These are phyloP conservation scores for Dryococelus australis DNA, from an alignment of 2,888 invertebrate genomes.

Conservation along the genomic window DNA sequence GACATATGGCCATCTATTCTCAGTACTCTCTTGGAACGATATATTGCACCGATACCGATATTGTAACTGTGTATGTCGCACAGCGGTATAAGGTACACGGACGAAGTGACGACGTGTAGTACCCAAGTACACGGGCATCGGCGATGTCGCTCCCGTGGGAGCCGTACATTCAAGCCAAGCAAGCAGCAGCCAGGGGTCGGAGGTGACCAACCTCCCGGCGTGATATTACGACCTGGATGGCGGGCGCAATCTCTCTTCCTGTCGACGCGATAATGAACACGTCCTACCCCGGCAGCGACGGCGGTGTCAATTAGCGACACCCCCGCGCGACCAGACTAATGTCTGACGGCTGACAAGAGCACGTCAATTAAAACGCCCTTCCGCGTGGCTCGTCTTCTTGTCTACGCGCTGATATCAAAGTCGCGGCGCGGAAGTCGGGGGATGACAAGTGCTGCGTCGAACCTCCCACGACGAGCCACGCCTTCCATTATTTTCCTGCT, in stretches of 20 bases:
- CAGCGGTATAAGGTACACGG: too few relatives aligned
- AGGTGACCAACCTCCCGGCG: not conserved
- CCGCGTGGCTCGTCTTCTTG: not conserved
- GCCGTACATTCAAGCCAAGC: not conserved
- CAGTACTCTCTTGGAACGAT: too few relatives aligned
- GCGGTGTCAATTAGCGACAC: not conserved
- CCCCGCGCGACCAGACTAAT: not conserved
- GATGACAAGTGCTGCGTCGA: not conserved
- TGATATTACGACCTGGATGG: not conserved
- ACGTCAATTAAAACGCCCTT: not conserved
- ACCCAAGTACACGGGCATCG: too few relatives aligned
- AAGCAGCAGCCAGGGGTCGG: too few relatives aligned
- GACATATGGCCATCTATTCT: too few relatives aligned
- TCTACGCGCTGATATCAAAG: not conserved
- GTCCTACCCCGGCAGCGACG: not conserved
- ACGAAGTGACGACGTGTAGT: too few relatives aligned
- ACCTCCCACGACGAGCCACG: not conserved
- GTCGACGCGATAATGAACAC: not conserved
- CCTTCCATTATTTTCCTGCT: too few relatives aligned
- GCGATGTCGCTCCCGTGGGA: too few relatives aligned
- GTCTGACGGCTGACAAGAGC: conserved; percentile 3
- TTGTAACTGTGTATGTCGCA: too few relatives aligned
- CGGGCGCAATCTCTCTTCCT: not conserved
- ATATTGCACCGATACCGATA: too few relatives aligned
- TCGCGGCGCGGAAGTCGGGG: not conserved